These are phyloP conservation scores for Oegoconia quadripuncta DNA, from an alignment of 2,888 invertebrate species.

Conservation along the genomic window DNA sequence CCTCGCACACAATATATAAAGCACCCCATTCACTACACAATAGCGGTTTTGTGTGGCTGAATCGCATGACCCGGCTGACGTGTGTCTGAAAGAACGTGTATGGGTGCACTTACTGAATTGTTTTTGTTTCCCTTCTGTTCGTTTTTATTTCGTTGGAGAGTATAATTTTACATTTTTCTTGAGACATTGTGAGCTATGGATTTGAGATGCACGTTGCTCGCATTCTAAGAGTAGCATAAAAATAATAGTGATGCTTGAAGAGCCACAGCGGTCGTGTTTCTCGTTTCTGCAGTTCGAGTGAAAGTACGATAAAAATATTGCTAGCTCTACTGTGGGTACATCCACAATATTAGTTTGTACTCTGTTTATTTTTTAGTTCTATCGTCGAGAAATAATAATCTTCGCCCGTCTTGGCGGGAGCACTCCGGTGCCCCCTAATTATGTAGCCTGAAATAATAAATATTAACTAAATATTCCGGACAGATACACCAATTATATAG, in stretches of 20 bases:
- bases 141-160: slow-evolving; percentile 40
- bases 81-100: slow-evolving; percentile 54
- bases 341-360: no score
- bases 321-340: no score
- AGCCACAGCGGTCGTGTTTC: no score
- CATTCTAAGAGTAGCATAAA: slow-evolving; percentile 2
- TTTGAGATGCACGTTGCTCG: slow-evolving; percentile 7
- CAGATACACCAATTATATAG: no score
- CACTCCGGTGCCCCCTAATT: no score
- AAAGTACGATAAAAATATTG: no score
- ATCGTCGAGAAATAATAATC: no score
- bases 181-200: slow-evolving; percentile 26
- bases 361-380: no score
- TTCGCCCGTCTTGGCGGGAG: no score
- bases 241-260: slow-evolving; percentile 1
- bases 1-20: slow-evolving; percentile 62
- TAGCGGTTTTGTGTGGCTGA: slow-evolving; percentile 56
- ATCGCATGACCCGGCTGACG: slow-evolving; percentile 53
- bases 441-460: no score
- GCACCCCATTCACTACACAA: slow-evolving; percentile 70
- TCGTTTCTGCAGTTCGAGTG: no score
- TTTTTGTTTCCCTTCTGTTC: slow-evolving; percentile 55
- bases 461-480: no score
- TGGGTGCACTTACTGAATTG: slow-evolving; percentile 71
- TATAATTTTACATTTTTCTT: slow-evolving; percentile 37